Evolutionary conservation across 2,888 invertebrate genomes (phyloP).

Genomic region (Cheilosia grossa): DNA sequence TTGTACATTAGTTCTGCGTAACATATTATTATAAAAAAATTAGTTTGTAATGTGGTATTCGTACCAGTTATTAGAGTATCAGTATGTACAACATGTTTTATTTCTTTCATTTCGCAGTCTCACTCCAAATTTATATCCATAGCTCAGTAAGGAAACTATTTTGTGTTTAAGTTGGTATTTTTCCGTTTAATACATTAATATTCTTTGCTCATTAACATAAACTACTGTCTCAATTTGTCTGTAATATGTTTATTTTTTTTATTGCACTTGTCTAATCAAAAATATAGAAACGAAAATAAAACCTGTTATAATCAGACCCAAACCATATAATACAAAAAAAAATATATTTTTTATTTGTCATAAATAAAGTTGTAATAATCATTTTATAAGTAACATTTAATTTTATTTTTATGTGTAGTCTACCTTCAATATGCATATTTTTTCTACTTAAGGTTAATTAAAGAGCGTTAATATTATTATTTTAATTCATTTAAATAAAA

Average conservation of each 20-base stretch:
- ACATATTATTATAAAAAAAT: conserved; percentile 17
- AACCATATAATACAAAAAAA: conserved; percentile 15
- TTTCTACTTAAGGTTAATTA: conserved; percentile 49
- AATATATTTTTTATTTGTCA: conserved; percentile 50
- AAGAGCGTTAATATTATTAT: conserved; percentile 48
- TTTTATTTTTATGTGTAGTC: conserved; percentile 50
- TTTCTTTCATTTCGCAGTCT: conserved; percentile 5
- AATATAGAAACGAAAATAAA: conserved; percentile 7
- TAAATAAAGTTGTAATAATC: conserved; percentile 57
- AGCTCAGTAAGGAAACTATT: conserved; percentile 10
- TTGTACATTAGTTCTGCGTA: conserved; percentile 35
- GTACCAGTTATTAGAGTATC: conserved; percentile 49
- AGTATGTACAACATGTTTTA: conserved; percentile 37
- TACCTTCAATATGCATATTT: conserved; percentile 42
- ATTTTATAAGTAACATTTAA: conserved; percentile 52
- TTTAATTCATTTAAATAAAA: conserved; percentile 59
- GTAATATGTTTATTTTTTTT: conserved; percentile 45
- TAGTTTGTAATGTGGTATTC: conserved; percentile 47
- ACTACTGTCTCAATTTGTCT: conserved; percentile 64
- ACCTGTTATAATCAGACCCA: conserved; percentile 34
- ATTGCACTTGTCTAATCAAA: conserved; percentile 2
- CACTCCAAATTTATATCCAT: conserved; percentile 16
- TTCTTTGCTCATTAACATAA: conserved; percentile 21
- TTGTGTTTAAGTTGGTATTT: conserved; percentile 13
- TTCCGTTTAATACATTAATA: conserved; percentile 11